Evolutionary conservation across 2,113 vertebrate species (phyloP).

Genomic region (Butorides virescens): DNA sequence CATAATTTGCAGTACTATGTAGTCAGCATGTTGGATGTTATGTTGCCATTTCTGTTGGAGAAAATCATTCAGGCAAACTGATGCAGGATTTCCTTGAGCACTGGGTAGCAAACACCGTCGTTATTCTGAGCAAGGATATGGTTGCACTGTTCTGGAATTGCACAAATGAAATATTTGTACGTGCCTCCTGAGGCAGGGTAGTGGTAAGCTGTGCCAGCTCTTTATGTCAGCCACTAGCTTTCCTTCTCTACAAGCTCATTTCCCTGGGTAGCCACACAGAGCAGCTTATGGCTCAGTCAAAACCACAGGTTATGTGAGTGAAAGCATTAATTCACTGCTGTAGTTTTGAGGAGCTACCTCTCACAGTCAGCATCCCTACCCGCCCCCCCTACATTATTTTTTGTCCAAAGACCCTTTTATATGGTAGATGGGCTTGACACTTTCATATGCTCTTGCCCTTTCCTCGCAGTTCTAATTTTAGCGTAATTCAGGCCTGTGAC

Average conservation of each 20-base stretch:
- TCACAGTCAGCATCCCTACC: not conserved
- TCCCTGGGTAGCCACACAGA: not conserved
- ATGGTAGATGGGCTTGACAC: not conserved
- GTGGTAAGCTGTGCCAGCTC: not conserved
- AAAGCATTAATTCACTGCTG: not conserved
- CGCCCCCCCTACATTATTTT: not conserved
- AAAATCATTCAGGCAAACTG: not conserved
- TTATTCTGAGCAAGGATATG: not conserved
- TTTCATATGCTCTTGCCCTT: not conserved
- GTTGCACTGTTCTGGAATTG: not conserved
- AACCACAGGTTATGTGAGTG: not conserved
- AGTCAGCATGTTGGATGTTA: not conserved
- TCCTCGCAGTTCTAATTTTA: not conserved
- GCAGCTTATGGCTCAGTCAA: not conserved
- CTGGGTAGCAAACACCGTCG: not conserved
- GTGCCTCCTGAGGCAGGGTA: not conserved
- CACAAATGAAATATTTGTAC: accelerated
- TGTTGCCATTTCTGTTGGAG: not conserved
- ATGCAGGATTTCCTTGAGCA: not conserved
- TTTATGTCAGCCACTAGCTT: not conserved
- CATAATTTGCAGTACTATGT: not conserved
- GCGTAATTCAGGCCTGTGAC: not conserved
- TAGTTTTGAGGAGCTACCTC: not conserved
- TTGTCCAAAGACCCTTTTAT: not conserved
- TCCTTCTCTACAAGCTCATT: not conserved